Base-by-base conservation (phyloP, 2,113 vertebrate genomes). In the Mus musculus region DNA sequence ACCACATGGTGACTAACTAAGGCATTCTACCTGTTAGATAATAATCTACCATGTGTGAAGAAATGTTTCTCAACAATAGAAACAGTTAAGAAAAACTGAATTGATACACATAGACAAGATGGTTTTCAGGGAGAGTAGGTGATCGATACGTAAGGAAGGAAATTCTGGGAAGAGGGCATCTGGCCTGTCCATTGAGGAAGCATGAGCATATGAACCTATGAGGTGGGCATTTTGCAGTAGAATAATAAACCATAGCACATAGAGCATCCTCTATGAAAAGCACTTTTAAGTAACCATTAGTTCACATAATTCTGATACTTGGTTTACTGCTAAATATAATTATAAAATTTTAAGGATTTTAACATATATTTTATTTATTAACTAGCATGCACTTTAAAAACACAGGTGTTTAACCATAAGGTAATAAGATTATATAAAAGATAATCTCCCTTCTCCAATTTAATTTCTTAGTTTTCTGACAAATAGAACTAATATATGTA, bases 381-480 rank as follows among this genome's bases (percentile, higher is more conserved):
- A n/a, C 26, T 72, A 94, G 20, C 1, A 88, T 92, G 76, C 67
- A 67, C 19, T 49, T 80, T 69, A 16, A 90, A 94, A 84, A 5
- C 39, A 81, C 14, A 81, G 9, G 11, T 85, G 30, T 88, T 93
- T 81, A 71, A 67, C 20, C 4, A 19, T 46, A 87, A 80, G 13
- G n/a, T 90, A 54, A 81, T 69, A 78, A 63, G 30, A 69, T 84
- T 94, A 95, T 59, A 54, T 61, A 36, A 84, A 89, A 91, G 36
- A 72, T 92, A 72, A 90, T 92, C 67, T 88, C 14, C 33, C 12
- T 1, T 11, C 3, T 12, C 26, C 1, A 36, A 80, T 42, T 85
- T 96, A 95, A 94, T 72, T 96, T 96, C 52, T 90, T 67, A 67
- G 28, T 67, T 67, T 12, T 7, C n/a, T 73, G 36, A 56, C 8